Base-by-base conservation (phyloP, 2,797 vertebrate genomes). In the Hemibagrus guttatus region DNA sequence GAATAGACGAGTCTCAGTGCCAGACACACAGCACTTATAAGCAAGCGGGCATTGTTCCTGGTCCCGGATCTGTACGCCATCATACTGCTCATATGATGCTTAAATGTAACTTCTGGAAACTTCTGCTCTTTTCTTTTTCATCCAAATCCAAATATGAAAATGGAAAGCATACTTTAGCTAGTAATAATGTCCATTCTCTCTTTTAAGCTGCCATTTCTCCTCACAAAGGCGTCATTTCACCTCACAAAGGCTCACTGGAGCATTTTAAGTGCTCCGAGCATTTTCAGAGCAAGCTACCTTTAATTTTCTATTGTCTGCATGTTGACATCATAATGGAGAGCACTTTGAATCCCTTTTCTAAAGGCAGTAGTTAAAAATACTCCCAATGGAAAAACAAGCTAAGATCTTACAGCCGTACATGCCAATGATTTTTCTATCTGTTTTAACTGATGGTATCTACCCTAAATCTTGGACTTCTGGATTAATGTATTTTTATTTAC, bases 11-110 rank as follows among this genome's bases (percentile, higher is more conserved):
- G 63, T 63, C 31, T 84, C 58, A 14, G 75, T 31, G 68, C 52
- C 86, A 85, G 89, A 86, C 61, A n/a, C 52, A 74, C 68, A 88
- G 80, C 80, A 81, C 83, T 56, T 85, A 85, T 81, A 85, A 87
- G 86, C 81, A 84, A 68, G 12, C 76, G 6, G 49, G n/a, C 39
- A 68, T 21, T 8, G n/a, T 21, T 56, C 23, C 66, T 68, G 68
- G 31, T 63, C 68, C 83, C 78, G 69, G 49, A 35, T 35, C 79
- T 81, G 39, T 46, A 54, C 6, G 19, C 35, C 39, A 58, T 66
- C n/a, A n/a, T 28, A 52, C 66, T 39, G 35, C 35, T 39, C 7
- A 14, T 11, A 74, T 54, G n/a, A 64, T 54, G 6, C 14, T 61
- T 5, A 72, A 54, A 56, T 26, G 42, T 59, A 79, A 23, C 13